phyloP scores from a whole-genome alignment of 2,797 vertebrate species.

The Australoheros facetus region DNA sequence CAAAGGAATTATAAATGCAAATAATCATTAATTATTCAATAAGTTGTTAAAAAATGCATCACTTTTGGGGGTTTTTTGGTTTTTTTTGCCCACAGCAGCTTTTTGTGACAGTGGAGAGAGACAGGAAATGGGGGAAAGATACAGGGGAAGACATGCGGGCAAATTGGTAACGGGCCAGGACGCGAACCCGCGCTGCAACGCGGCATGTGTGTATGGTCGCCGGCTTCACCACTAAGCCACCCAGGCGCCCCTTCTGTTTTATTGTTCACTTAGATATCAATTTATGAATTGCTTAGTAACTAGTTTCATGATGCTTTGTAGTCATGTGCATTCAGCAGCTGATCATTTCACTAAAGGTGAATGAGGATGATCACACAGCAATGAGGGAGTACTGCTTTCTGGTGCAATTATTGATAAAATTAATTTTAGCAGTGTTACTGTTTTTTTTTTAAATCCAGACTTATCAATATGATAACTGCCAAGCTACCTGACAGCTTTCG shows the following conservation, averaged over 20 bases:
- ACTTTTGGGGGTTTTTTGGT: not conserved
- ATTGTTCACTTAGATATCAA: not conserved
- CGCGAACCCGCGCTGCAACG: too few species aligned
- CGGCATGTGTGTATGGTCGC: too few species aligned
- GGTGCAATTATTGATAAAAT: not conserved
- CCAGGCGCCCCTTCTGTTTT: not conserved
- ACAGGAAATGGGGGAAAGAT: too few species aligned
- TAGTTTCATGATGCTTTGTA: accelerated
- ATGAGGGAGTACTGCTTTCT: not conserved
- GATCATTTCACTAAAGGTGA: not conserved
- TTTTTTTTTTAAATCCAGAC: not conserved
- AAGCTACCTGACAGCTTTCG: constrained; percentile 12
- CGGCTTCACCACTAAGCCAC: too few species aligned
- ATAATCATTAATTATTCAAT: not conserved
- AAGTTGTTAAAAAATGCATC: not conserved
- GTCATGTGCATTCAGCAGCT: not conserved
- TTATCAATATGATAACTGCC: constrained; percentile 16
- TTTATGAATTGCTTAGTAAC: not conserved
- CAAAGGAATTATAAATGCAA: not conserved
- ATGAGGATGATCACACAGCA: not conserved
- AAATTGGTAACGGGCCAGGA: too few species aligned
- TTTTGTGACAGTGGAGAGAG: too few species aligned
- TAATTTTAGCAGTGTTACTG: not conserved
- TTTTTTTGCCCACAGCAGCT: too few species aligned
- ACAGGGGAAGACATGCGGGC: too few species aligned